Evolutionary conservation across 2,797 vertebrate genomes (phyloP), one percentile per base, ranked within the genome.

Genomic region (Bovichtus diacanthus): DNA sequence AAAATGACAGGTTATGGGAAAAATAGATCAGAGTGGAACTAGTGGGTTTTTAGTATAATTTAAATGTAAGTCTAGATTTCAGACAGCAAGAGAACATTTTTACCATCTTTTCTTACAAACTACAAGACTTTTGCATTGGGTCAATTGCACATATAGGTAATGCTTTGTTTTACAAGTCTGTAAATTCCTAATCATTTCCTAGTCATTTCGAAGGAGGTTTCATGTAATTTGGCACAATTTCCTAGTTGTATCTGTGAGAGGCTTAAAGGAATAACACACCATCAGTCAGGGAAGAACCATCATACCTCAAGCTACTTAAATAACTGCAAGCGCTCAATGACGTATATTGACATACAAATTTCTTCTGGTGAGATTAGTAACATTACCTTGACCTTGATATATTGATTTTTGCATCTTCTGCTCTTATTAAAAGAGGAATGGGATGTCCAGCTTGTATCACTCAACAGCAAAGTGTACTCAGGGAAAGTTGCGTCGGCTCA

Each of bases 371-470:
- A 83, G 85, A 90, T 92, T 81, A 90, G 82, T 73, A 87, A 86
- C 75, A 89, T 90, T 88, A 89, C 66, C 81, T 82, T 89, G 90
- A 93, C 92, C 90, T 93, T 93, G 90, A 76, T 73, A 29, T 89
- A 93, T 92, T 83, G 92, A 93, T 90, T 88, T 87, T 59, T 78
- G 62, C 55, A 81, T 84, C 74, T 81, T 84, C 74, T 80, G 4
- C 54, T 78, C 73, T 87, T 77, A 87, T 87, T 89, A 72, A 87
- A 82, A 88, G 80, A 86, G 68, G 50, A 88, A 83, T 87, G 84
- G 75, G 78, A 64, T 78, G 74, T 84, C 77, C 74, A 81, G 75
- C 21, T 76, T 43, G 68, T 68, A 66, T 85, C 67, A 80, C 65
- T 73, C 74, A 64, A 63, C 44, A 62, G 63, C 31, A 68, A 76